A percentile compares a stretch with the other conserved stretches of the same genome.
Evolutionary conservation across 2,113 vertebrate species (phyloP).

Genomic region (Grus americana): DNA sequence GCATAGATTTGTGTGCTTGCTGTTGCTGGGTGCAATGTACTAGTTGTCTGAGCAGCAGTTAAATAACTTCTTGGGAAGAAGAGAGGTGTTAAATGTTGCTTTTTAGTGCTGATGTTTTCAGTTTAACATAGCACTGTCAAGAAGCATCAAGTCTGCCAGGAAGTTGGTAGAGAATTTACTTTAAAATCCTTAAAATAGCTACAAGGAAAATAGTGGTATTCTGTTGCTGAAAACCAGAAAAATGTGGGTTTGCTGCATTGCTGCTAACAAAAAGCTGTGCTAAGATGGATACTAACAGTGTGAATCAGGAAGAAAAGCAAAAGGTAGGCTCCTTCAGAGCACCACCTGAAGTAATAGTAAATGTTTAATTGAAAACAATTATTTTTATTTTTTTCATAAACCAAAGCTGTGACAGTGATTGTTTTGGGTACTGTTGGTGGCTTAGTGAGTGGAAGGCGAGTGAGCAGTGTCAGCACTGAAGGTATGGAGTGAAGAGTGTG

Average conservation of each 20-base stretch:
- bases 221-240: neutral
- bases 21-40: neutral
- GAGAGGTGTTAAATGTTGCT: neutral
- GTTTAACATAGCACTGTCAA: neutral
- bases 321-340: neutral
- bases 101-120: conserved; percentile 21
- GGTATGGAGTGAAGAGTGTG: neutral
- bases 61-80: neutral
- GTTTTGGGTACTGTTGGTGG: neutral
- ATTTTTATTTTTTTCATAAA: neutral
- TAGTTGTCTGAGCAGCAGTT: neutral
- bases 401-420: neutral
- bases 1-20: neutral
- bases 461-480: neutral
- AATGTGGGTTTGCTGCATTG: neutral
- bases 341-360: neutral
- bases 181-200: neutral
- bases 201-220: neutral
- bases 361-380: neutral
- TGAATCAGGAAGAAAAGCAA: neutral
- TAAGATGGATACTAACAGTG: neutral
- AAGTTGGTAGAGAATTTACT: neutral
- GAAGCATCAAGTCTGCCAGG: neutral
- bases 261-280: neutral
- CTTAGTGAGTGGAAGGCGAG: neutral